Evolutionary conservation across 2,888 invertebrate genomes (phyloP).

Genomic region (Lasius platythorax): DNA sequence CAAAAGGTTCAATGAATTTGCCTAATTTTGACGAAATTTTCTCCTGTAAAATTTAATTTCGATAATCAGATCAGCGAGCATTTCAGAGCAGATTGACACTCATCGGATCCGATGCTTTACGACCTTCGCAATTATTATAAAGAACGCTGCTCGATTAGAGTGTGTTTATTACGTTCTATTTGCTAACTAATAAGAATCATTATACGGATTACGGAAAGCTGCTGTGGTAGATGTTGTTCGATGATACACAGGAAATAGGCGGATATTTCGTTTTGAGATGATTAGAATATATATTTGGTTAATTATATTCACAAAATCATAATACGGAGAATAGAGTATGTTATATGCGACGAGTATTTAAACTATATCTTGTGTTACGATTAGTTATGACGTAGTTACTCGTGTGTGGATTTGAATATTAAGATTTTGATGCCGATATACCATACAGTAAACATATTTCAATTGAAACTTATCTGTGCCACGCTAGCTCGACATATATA

Average conservation of each 20-base stretch:
- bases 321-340: not conserved
- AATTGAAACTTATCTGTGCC: not conserved
- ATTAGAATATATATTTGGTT: not conserved
- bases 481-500: not conserved
- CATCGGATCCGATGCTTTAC: constrained; percentile 35
- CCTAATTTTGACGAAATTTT: not conserved
- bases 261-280: constrained; percentile 10
- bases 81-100: constrained; percentile 28
- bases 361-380: constrained; percentile 17
- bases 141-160: constrained; percentile 5
- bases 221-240: constrained; percentile 28
- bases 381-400: constrained; percentile 3
- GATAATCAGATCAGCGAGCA: not conserved
- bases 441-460: not conserved
- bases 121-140: constrained; percentile 27
- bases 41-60: not conserved
- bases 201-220: not conserved
- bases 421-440: not conserved
- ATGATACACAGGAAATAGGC: not conserved
- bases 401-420: constrained; percentile 12
- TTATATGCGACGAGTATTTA: not conserved
- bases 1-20: not conserved
- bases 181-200: constrained; percentile 5
- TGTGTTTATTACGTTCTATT: constrained; percentile 7
- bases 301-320: constrained; percentile 15